phyloP scores from a whole-genome alignment of 2,888 invertebrate genomes.

The Lasioglossum vierecki region DNA sequence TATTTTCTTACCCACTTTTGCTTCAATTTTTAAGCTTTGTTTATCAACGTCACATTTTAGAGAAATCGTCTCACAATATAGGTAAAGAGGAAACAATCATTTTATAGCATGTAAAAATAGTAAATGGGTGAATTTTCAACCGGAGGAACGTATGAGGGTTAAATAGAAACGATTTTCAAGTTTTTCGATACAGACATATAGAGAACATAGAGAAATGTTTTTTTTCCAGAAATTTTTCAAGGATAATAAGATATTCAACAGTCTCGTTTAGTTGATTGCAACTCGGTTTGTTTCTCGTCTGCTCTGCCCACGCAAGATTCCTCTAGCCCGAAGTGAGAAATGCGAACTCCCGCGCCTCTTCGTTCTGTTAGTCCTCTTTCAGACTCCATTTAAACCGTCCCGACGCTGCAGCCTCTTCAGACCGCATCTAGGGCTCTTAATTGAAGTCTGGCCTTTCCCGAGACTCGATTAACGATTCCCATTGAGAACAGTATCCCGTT shows the following conservation, averaged over 20 bases:
- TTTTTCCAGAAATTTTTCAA: not conserved
- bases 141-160: too few relatives aligned
- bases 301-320: not conserved
- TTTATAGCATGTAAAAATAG: too few relatives aligned
- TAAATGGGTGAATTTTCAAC: too few relatives aligned
- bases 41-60: too few relatives aligned
- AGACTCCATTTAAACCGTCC: conserved; percentile 55
- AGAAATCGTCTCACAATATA: too few relatives aligned
- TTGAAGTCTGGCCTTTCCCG: conserved; percentile 69
- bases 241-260: too few relatives aligned
- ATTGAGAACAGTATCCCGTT: conserved; percentile 71
- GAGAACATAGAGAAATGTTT: not conserved
- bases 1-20: too few relatives aligned
- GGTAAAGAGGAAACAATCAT: too few relatives aligned
- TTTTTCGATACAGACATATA: not conserved
- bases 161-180: too few relatives aligned
- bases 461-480: conserved; percentile 72
- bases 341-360: not conserved
- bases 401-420: conserved; percentile 56
- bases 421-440: conserved; percentile 66
- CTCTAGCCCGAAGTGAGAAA: not conserved
- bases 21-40: too few relatives aligned
- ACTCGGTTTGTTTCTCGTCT: not conserved
- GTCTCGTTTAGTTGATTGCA: not conserved
- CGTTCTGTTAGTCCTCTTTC: conserved; percentile 37